phyloP scores from a whole-genome alignment of 2,113 vertebrate species.

The Saccopteryx bilineata region DNA sequence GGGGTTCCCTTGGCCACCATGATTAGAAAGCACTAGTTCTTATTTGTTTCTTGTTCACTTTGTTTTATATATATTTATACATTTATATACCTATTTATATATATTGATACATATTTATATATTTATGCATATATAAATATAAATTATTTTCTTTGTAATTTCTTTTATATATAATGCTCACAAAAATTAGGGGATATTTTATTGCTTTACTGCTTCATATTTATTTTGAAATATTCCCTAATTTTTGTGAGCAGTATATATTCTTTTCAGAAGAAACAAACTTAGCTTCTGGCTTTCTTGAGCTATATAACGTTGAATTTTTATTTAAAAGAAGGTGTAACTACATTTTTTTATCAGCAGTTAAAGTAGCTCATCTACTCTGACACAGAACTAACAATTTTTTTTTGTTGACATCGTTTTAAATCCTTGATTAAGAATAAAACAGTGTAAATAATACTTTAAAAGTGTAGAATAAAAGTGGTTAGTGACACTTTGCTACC shows the following conservation, averaged over 20 bases:
- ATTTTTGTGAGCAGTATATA: too few species aligned
- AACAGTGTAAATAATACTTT: constrained; percentile 55
- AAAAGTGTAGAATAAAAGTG: neutral
- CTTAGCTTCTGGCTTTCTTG: neutral
- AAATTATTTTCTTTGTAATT: too few species aligned
- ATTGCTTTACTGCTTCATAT: too few species aligned
- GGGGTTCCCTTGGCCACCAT: neutral
- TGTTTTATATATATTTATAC: neutral
- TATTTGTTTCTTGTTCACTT: neutral
- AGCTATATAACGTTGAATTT: neutral
- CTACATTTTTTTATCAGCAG: neutral
- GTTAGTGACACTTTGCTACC: neutral
- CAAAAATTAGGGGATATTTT: too few species aligned
- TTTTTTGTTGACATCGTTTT: neutral
- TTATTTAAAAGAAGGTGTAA: constrained; percentile 6
- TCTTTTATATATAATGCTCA: too few species aligned
- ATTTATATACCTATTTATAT: neutral
- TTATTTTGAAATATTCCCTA: too few species aligned
- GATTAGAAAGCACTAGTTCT: constrained; percentile 7
- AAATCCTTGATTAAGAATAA: constrained; percentile 27
- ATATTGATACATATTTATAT: too few species aligned
- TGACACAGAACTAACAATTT: neutral
- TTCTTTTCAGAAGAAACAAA: neutral
- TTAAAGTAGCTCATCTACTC: neutral
- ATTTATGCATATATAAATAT: too few species aligned